Base-by-base conservation (phyloP, 2,797 vertebrate species). In the Notolabrus celidotus region DNA sequence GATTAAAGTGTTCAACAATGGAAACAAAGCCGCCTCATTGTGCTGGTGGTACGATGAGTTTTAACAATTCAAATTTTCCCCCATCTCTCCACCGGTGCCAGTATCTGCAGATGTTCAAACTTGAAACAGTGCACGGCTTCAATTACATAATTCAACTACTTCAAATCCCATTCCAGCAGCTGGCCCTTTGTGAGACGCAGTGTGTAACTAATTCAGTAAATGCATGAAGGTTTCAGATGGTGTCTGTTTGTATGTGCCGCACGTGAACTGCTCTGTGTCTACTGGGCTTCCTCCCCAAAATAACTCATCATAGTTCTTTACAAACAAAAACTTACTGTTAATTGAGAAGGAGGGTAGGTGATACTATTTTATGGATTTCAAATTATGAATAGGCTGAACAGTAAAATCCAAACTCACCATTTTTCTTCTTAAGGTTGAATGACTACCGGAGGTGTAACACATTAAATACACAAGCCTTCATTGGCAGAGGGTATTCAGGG, bases 391-490 rank as follows among this genome's bases (percentile, higher is more conserved):
- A 75, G 78, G 71, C 57, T 27, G 6, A 72, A 69, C 60, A 12
- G 54, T 62, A 67, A 76, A 74, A 83, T 81, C 69, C 61, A 41
- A 31, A 45, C 58, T 62, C 42, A 25, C 57, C 29, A 16, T 45
- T 23, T 31, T 53, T 61, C 64, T 55, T 62, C 71, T 50, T 53
- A 50, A 2, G 57, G 72, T 83, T 69, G 82, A 82, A 65, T 54
- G 60, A 56, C 77, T 71, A 53, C 78, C 64, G 74, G 80, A 80
- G 72, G 38, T 78, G 80, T 64, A 65, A 82, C 65, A 49, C 25
- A 34, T 77, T 78, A 77, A 57, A 79, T 66, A 66, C 38, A 41
- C 64, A 53, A 67, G 51, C n/a, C 70, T 54, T 76, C 17, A 33
- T 23, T 64, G 60, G 43, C 31, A 69, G 74, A 82, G 60, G 52